phyloP scores from a whole-genome alignment of 2,113 vertebrate species.

The Chionis minor region DNA sequence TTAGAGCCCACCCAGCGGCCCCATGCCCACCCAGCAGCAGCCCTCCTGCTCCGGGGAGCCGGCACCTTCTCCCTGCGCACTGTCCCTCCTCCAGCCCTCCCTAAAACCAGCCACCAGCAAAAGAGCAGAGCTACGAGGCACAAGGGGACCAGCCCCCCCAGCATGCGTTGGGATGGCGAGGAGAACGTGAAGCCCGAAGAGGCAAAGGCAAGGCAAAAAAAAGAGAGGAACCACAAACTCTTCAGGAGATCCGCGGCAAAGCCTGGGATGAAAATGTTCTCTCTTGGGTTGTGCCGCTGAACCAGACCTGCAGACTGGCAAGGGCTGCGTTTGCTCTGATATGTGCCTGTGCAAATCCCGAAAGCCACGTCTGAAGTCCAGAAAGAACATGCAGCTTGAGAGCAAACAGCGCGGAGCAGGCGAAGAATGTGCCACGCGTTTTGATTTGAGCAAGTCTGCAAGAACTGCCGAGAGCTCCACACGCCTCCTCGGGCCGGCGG shows the following conservation, averaged over 20 bases:
- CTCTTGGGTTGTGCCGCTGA: background rate
- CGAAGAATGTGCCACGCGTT: background rate
- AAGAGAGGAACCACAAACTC: background rate
- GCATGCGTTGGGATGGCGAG: rapidly evolving
- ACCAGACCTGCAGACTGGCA: background rate
- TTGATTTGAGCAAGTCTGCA: background rate
- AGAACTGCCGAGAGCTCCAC: background rate
- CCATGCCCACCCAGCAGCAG: background rate
- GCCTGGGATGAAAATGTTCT: background rate
- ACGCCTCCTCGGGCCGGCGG: rapidly evolving
- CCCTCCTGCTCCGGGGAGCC: background rate
- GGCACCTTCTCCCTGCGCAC: background rate
- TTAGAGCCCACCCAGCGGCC: background rate
- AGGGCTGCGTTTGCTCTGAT: background rate
- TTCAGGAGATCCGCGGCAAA: background rate
- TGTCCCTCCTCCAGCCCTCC: background rate
- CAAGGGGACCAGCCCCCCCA: background rate
- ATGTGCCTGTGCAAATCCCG: background rate
- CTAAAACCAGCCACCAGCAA: background rate
- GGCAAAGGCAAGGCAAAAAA: background rate
- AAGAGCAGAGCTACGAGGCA: background rate
- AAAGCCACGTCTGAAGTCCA: background rate
- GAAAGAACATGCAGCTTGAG: background rate
- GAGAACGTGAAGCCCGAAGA: background rate
- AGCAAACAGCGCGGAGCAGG: background rate